Evolutionary conservation across 2,888 invertebrate genomes (phyloP), one percentile per base, ranked within the genome.

Genomic region (Crematogaster levior): DNA sequence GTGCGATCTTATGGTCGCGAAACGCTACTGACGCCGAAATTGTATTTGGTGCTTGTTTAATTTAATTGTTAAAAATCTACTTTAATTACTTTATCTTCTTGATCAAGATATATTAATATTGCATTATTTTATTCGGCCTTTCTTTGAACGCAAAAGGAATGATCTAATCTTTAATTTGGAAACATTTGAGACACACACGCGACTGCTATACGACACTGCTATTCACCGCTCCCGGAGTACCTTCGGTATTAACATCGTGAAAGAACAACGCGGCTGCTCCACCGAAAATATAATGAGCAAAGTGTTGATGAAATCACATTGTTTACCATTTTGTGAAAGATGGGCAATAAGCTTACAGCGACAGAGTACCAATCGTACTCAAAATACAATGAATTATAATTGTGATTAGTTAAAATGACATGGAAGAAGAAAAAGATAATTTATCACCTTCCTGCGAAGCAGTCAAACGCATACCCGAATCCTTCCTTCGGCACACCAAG

Each of bases 211-310:
- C n/a, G 58, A 73, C n/a, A n/a, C n/a, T n/a, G n/a, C n/a, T n/a
- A n/a, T 7, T 37, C 40, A 27, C 18, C 18, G 27, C 27, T 43
- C 30, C 30, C 40, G 30, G 27, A n/a, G n/a, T 30, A 58, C 15
- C 15, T 43, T 40, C 63, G 63, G 3, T 46, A 60, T 48, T 46
- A 40, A 74, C 27, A 51, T 65, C n/a, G 6, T 75, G 48, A 48
- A 75, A 75, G 66, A 75, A 51, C 48, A 75, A 63, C 24, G 48
- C 18, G 37, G 34, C 37, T 65, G 65, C 24, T 75, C 74, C 48
- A 34, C 37, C 12, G 48, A 75, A 51, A 63, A 61, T 21, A 48
- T 24, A 37, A 9, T n/a, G 48, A n/a, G 10, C 9, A 37, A 63
- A 21, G 3, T 48, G 12, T 65, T 63, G 18, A 21, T 27, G 10